These are phyloP conservation scores for Dermatemys mawii DNA, from an alignment of 2,113 vertebrate genomes.

Conservation along the genomic window DNA sequence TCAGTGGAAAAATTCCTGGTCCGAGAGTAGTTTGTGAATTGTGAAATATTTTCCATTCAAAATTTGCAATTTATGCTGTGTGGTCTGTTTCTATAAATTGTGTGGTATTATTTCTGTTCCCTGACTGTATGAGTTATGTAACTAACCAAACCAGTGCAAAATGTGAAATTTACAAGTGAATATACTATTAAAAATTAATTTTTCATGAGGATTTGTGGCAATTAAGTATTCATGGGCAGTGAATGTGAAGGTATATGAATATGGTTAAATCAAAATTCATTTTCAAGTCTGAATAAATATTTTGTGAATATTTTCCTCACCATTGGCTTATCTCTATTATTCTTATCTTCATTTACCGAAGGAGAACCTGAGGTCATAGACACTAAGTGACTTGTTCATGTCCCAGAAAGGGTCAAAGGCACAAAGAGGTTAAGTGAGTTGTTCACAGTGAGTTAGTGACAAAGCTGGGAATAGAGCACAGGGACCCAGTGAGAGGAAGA, in stretches of 20 bases:
- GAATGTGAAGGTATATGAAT: background rate
- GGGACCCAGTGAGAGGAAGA: background rate
- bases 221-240: background rate
- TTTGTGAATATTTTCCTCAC: background rate
- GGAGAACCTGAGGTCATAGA: background rate
- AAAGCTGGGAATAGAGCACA: background rate
- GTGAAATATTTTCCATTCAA: background rate
- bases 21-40: background rate
- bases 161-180: background rate
- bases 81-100: background rate
- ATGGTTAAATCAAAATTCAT: background rate
- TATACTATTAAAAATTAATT: background rate
- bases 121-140: background rate
- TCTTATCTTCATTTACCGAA: background rate
- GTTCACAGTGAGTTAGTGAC: background rate
- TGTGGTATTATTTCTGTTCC: background rate
- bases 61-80: background rate
- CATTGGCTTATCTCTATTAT: background rate
- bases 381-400: background rate
- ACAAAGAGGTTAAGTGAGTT: background rate
- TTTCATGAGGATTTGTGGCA: background rate
- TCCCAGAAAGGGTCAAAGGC: background rate
- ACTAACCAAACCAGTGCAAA: background rate
- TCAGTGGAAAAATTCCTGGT: background rate
- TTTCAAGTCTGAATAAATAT: background rate